Percentiles rank a stretch among this genome's conserved stretches.
phyloP scores from a whole-genome alignment of 2,113 vertebrate species.

The Erinaceus europaeus region DNA sequence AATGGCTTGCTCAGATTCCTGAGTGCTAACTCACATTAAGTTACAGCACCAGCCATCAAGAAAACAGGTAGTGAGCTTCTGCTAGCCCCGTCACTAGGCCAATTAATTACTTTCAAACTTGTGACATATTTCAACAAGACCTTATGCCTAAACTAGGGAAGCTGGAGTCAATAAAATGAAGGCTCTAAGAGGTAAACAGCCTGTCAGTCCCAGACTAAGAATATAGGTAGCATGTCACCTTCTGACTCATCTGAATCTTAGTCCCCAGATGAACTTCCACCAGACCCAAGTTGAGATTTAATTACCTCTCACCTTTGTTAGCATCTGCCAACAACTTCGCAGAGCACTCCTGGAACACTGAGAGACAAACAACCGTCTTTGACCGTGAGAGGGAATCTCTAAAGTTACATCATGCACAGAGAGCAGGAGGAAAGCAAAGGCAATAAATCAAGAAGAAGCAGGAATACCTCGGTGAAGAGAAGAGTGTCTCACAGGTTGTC shows the following conservation, averaged over 20 bases:
- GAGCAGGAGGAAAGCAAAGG: not conserved
- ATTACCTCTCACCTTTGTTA: not conserved
- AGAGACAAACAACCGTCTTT: constrained; percentile 41
- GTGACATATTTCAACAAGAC: constrained; percentile 35
- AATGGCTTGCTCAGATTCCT: not conserved
- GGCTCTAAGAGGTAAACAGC: constrained; percentile 57
- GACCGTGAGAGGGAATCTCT: constrained; percentile 59
- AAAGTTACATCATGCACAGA: constrained; percentile 68
- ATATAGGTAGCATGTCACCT: constrained; percentile 34
- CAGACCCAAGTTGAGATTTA: constrained; percentile 59
- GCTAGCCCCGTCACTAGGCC: not conserved
- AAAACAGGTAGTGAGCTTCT: not conserved
- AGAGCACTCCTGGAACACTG: constrained; percentile 57
- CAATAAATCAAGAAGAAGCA: not conserved
- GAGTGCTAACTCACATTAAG: not conserved
- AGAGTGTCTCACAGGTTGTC: constrained; percentile 76
- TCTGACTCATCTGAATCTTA: constrained; percentile 68
- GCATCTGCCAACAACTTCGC: constrained; percentile 61
- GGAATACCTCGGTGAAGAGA: constrained; percentile 80
- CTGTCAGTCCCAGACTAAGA: constrained; percentile 51
- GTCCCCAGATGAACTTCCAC: constrained; percentile 67
- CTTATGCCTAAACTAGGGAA: constrained; percentile 47
- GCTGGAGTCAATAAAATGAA: constrained; percentile 48
- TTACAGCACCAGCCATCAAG: not conserved
- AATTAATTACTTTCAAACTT: constrained; percentile 16